Evolutionary conservation across 2,113 vertebrate species (phyloP), one percentile per base, ranked within the genome.

Genomic region (Oncorhynchus clarkii): DNA sequence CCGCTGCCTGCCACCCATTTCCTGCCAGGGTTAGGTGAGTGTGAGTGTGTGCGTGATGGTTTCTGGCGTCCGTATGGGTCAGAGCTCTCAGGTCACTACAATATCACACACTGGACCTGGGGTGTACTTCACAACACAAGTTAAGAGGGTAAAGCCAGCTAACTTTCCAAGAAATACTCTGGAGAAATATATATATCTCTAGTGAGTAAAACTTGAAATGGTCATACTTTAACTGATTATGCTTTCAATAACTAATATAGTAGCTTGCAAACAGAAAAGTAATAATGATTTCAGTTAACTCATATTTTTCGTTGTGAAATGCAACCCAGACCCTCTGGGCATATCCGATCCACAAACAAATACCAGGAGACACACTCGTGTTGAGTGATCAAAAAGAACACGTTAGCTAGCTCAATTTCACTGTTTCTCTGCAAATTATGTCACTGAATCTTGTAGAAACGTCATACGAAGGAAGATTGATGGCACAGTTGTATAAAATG

Each of bases 1-100:
- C 8, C 39, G 74, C 80, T 74, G 78, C 78, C 85, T 89, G 80
- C 77, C 78, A 74, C 83, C 74, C 78, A 67, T 83, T 86, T 87
- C 81, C 78, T 82, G 67, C 29, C 67, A 34, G 16, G 11, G 67
- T 68, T 62, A 57, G 14, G 73, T 65, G 77, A 67, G 74, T 66
- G 64, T 66, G 24, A 67, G 74, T 66, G 64, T 66, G 24, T 26
- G 24, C 12, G 62, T 24, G 62, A 57, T 13, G 51, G 51, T 16
- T 57, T 57, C 51, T 57, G 51, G 18, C 51, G 12, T 13, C 51
- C 11, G 51, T 57, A 57, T 57, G 51, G 51, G 12, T 16, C 51
- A 20, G 51, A 4, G 51, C 51, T 57, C 51, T 57, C 51, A 57
- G 51, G 18, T 57, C 51, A 16, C 51, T 57, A 57, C 51, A 57